phyloP scores from a whole-genome alignment of 37 sponge, comb jelly and placozoan species.

The Beroe forskalii region DNA sequence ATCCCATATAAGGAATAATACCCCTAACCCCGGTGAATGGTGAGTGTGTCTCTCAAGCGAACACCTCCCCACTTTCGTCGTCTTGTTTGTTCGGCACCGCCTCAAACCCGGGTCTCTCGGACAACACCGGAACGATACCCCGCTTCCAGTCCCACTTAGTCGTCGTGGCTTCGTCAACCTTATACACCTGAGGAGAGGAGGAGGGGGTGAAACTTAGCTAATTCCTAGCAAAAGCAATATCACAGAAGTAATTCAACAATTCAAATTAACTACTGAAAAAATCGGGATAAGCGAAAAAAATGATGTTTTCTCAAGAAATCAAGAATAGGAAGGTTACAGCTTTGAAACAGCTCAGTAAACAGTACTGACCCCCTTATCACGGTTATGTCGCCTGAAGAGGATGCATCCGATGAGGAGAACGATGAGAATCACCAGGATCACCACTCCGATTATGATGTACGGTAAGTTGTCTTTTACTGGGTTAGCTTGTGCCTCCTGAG shows the following conservation, averaged over 20 bases:
- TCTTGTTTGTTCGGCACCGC: background rate
- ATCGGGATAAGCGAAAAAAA: no score
- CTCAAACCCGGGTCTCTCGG: background rate
- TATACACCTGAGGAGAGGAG: constrained; percentile 17
- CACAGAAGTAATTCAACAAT: no score
- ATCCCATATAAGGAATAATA: no score
- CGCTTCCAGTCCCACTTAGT: constrained; percentile 52
- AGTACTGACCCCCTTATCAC: constrained; percentile 39
- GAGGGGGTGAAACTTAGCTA: background rate
- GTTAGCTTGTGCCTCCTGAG: background rate
- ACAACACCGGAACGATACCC: background rate
- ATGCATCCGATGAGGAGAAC: constrained; percentile 20
- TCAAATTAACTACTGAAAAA: no score
- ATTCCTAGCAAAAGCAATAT: no score
- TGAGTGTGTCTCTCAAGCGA: background rate
- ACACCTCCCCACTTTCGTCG: background rate
- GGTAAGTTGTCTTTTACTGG: background rate
- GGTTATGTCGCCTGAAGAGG: constrained; percentile 29
- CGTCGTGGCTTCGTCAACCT: constrained; percentile 43
- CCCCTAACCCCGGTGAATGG: no score
- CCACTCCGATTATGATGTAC: background rate
- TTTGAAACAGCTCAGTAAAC: no score
- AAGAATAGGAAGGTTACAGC: no score
- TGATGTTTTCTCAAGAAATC: no score
- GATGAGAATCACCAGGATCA: background rate